Percentiles rank a stretch among this genome's conserved stretches.
Evolutionary conservation across 1,140 invertebrate genomes (phyloP).

Genomic region (Theocolax elegans): DNA sequence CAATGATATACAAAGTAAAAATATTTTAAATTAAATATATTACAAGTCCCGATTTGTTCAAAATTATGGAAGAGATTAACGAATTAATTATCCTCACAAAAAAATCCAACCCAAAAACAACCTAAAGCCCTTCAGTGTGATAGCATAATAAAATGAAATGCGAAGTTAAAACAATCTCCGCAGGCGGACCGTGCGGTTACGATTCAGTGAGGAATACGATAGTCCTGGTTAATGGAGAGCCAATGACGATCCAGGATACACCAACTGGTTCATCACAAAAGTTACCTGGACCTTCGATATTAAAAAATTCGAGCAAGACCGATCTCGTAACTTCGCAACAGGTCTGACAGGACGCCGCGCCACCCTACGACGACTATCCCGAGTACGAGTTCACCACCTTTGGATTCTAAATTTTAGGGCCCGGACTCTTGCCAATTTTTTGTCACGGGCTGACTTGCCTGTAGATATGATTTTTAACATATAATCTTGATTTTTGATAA

Average conservation of each 20-base stretch:
- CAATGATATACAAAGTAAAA: too few relatives aligned
- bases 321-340: constrained; percentile 64
- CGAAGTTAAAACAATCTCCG: constrained; percentile 40
- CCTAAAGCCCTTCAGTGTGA: constrained; percentile 2
- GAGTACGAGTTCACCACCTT: constrained; percentile 13
- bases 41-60: too few relatives aligned
- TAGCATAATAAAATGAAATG: constrained; percentile 33
- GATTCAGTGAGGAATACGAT: constrained; percentile 70
- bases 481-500: too few relatives aligned
- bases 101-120: neutral
- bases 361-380: constrained; percentile 2
- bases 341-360: constrained; percentile 55
- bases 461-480: too few relatives aligned
- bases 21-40: too few relatives aligned
- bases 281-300: constrained; percentile 67
- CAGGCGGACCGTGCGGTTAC: constrained; percentile 57
- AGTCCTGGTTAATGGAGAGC: constrained; percentile 72
- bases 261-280: constrained; percentile 51
- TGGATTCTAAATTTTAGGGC: constrained; percentile 4
- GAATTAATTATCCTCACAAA: neutral
- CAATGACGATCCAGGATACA: constrained; percentile 62
- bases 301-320: constrained; percentile 68
- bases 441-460: too few relatives aligned
- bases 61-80: constrained; percentile 32
- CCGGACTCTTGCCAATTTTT: too few relatives aligned